These are phyloP conservation scores for Drosophila atripex DNA, from an alignment of 2,888 invertebrate species.

Conservation along the genomic window DNA sequence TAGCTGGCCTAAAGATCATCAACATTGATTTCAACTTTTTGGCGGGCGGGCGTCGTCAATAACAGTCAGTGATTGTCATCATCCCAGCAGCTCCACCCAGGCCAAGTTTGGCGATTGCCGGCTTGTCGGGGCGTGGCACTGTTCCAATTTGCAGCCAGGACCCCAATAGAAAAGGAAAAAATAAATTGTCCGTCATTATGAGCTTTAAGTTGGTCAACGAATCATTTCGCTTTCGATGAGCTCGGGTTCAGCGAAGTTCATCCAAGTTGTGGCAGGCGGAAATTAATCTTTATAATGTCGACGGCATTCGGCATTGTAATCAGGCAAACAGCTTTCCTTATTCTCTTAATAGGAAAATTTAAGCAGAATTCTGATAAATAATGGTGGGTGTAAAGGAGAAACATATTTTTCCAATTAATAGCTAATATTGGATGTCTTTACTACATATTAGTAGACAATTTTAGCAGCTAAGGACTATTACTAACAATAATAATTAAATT, in stretches of 20 bases:
- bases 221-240: constrained; percentile 40
- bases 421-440: constrained; percentile 3
- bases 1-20: constrained; percentile 61
- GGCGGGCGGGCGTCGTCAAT: constrained; percentile 53
- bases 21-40: constrained; percentile 74
- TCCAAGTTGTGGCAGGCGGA: constrained; percentile 14
- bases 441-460: background rate
- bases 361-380: constrained; percentile 8
- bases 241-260: constrained; percentile 21
- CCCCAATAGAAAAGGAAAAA: constrained; percentile 47
- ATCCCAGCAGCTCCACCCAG: constrained; percentile 34
- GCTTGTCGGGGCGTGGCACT: constrained; percentile 32
- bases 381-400: constrained; percentile 5
- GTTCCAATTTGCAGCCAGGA: constrained; percentile 40
- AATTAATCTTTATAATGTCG: constrained; percentile 34
- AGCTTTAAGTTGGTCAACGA: constrained; percentile 55
- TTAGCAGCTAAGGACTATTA: too few relatives aligned
- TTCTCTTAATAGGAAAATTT: constrained; percentile 22
- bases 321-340: constrained; percentile 16
- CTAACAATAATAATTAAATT: too few relatives aligned
- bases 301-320: constrained; percentile 19
- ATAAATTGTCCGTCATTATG: constrained; percentile 74
- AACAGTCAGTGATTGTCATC: constrained; percentile 49
- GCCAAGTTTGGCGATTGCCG: constrained; percentile 15
- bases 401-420: constrained; percentile 14